Evolutionary conservation across 2,113 vertebrate species (phyloP).

Genomic region (Oxyura jamaicensis): DNA sequence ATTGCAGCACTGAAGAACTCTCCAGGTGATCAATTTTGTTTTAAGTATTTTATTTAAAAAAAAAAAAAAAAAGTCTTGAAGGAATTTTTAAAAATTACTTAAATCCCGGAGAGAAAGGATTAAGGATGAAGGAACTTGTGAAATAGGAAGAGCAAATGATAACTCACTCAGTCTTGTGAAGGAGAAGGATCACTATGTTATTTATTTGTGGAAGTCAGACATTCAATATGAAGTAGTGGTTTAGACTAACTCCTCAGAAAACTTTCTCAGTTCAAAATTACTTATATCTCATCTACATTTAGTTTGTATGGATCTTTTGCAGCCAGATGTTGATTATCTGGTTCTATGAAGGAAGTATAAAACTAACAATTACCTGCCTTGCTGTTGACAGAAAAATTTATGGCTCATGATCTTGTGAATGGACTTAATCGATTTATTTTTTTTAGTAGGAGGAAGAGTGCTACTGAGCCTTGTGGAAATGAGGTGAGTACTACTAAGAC

Average conservation of each 20-base stretch:
- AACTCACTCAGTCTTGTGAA: not conserved
- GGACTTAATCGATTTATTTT: not conserved
- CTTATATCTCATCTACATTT: not conserved
- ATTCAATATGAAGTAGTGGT: not conserved
- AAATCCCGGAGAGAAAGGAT: not conserved
- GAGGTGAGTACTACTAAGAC: not conserved
- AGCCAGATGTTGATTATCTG: conserved; percentile 28
- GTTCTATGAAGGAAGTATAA: not conserved
- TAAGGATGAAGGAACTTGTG: not conserved
- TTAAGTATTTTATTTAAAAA: not conserved
- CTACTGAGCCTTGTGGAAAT: not conserved
- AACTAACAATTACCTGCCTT: conserved; percentile 37
- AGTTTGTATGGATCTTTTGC: not conserved
- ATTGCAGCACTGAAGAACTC: not conserved
- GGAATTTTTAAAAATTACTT: not conserved
- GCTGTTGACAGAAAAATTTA: conserved; percentile 36
- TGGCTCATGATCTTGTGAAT: conserved; percentile 12
- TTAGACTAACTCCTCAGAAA: conserved; percentile 11
- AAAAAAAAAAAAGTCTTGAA: not conserved
- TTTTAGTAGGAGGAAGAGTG: not conserved
- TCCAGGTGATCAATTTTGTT: not conserved
- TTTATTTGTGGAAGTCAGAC: not conserved
- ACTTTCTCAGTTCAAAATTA: not conserved
- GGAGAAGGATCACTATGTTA: not conserved
- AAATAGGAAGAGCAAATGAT: not conserved